Evolutionary conservation across 1,140 invertebrate genomes (phyloP).

Genomic region (Hesperophylax magnus): DNA sequence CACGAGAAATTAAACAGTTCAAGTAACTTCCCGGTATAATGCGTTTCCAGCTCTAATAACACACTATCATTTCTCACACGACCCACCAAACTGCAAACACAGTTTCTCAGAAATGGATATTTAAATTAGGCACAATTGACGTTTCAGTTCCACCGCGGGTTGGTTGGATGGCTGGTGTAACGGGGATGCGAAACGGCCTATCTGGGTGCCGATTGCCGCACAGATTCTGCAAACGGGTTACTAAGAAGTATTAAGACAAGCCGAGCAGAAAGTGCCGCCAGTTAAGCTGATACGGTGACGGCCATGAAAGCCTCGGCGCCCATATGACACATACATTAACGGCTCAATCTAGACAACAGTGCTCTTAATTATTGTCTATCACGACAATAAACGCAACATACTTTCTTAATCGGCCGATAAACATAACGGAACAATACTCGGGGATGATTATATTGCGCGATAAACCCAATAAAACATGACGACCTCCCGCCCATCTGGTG

Average conservation of each 20-base stretch:
- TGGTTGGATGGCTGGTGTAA: neutral
- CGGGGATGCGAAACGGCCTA: neutral
- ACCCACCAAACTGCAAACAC: too few relatives aligned
- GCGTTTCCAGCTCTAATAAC: too few relatives aligned
- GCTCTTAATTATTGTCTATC: slow-evolving; percentile 48
- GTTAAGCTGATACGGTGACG: slow-evolving; percentile 8
- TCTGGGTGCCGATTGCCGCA: neutral
- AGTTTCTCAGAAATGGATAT: slow-evolving; percentile 1
- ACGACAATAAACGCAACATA: slow-evolving; percentile 46
- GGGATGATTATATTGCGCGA: slow-evolving; percentile 45
- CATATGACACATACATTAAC: slow-evolving; percentile 33
- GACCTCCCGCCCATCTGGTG: slow-evolving; percentile 33
- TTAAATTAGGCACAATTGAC: slow-evolving; percentile 17
- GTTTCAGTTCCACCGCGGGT: neutral
- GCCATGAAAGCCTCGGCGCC: slow-evolving; percentile 9
- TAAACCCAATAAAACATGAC: slow-evolving; percentile 48
- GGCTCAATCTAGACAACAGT: slow-evolving; percentile 39
- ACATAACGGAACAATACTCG: slow-evolving; percentile 45
- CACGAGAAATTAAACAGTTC: neutral
- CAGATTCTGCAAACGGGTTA: slow-evolving; percentile 29
- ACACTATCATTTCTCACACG: too few relatives aligned
- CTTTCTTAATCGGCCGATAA: slow-evolving; percentile 47
- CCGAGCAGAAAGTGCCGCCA: slow-evolving; percentile 21
- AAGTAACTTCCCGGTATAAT: too few relatives aligned
- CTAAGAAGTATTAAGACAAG: slow-evolving; percentile 24